Base-by-base conservation (phyloP, 2,797 vertebrate species). In the Rhinatrema bivittatum region DNA sequence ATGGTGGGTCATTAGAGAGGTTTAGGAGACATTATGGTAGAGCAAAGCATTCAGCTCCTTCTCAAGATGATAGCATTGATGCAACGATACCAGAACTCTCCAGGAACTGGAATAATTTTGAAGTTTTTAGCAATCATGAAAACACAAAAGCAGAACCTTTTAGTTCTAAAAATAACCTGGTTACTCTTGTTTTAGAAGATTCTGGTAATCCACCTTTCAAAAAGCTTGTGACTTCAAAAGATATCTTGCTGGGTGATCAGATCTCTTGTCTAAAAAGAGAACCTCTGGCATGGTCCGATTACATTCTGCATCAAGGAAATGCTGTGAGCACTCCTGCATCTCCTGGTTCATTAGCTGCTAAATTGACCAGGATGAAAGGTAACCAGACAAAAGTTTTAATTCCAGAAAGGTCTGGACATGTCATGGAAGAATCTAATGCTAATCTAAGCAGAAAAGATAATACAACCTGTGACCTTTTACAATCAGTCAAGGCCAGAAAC, bases 21-120 rank as follows among this genome's bases (percentile, higher is more conserved):
- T 99, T 99, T 65, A 87, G 85, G 65, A 90, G 87, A 60, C 62
- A 54, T 1, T 91, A 85, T 55, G 82, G 79, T 20, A 87, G 72
- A 6, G 13, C 53, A 29, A 51, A 25, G 36, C 41, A 25, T 37
- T 23, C 0, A 0, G 7, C 34, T 15, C 16, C 50, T 2, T 5
- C 3, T 1, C 16, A 33, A 11, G 33, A 56, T 39, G 48, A 0
- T 33, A 46, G 7, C 29, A 41, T 34, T 19, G 34, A 19, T 27
- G 48, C 47, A 20, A 8, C 8, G 20, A 36, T 54, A 16, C 10
- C 28, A 56, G 53, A 46, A 32, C 39, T 42, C 43, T 38, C 49
- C 4, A 41, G 39, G 42, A 53, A 33, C 48, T 33, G 52, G 13
- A 53, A 37, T 32, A 53, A 27, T 15, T 4, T 2, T 7, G 9